These are phyloP conservation scores for Geotrypetes seraphini DNA, from an alignment of 2,797 vertebrate species.

Conservation along the genomic window DNA sequence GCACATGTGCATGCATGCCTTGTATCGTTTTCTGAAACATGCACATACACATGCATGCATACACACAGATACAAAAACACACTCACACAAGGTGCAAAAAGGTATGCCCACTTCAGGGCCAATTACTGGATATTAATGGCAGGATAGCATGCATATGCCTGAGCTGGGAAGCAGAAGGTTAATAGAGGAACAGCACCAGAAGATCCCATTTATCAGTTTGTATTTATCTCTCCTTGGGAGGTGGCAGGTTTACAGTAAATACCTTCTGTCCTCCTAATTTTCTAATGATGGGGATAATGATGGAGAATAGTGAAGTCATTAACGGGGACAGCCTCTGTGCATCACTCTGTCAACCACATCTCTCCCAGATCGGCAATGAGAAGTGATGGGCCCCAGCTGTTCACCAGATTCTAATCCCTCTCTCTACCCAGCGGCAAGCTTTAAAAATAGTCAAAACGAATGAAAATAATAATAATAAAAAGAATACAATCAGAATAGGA, in stretches of 20 bases:
- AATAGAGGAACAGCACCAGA: constrained; percentile 86
- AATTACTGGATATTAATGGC: constrained; percentile 92
- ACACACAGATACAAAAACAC: constrained; percentile 6
- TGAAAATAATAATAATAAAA: constrained; percentile 7
- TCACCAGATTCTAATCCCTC: constrained; percentile 47
- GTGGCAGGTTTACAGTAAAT: constrained; percentile 99
- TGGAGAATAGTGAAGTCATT: constrained; percentile 98
- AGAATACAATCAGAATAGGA: neutral
- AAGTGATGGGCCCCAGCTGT: constrained; percentile 97
- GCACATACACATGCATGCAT: neutral
- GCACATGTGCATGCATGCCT: too few species aligned
- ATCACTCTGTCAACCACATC: constrained; percentile 93
- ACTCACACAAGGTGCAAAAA: constrained; percentile 18
- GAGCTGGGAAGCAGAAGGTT: constrained; percentile 92
- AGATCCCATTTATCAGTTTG: constrained; percentile 98
- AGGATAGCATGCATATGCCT: constrained; percentile 82
- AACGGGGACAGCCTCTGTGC: constrained; percentile 90
- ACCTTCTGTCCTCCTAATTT: constrained; percentile 99
- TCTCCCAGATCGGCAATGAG: constrained; percentile 82
- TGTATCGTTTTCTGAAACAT: too few species aligned
- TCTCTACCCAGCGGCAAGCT: constrained; percentile 22
- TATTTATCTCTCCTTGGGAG: constrained; percentile 99
- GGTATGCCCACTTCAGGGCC: constrained; percentile 52
- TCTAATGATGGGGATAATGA: constrained; percentile 99
- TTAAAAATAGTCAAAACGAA: constrained; percentile 13